phyloP scores from a whole-genome alignment of 2,797 vertebrate genomes.

The Liasis olivaceus region DNA sequence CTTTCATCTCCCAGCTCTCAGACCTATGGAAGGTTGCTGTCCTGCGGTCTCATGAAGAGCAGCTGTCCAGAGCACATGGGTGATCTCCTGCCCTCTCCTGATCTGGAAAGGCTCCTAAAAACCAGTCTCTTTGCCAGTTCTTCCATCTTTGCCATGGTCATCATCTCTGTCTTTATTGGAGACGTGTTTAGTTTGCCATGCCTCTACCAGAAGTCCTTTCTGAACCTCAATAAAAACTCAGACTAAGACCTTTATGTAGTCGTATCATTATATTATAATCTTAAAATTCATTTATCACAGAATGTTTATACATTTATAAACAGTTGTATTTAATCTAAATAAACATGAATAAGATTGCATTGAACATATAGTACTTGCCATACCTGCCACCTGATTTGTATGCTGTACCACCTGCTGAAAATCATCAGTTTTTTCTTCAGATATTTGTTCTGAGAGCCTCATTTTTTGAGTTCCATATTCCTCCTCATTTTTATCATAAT shows the following conservation, averaged over 20 bases:
- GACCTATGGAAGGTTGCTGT: not conserved
- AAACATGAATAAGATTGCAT: not conserved
- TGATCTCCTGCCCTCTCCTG: not conserved
- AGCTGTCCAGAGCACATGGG: not conserved
- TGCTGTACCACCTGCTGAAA: not conserved
- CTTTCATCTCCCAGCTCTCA: not conserved
- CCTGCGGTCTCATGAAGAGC: not conserved
- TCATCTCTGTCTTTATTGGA: not conserved
- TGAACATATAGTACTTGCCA: conserved; percentile 14
- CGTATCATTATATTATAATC: not conserved
- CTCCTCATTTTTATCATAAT: conserved; percentile 20
- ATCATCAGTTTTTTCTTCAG: not conserved
- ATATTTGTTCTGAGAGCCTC: conserved; percentile 28
- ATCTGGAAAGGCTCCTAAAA: not conserved
- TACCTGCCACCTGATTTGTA: conserved; percentile 47
- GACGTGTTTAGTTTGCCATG: not conserved
- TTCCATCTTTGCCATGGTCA: not conserved
- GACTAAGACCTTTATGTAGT: not conserved
- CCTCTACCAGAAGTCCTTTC: not conserved
- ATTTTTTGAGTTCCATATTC: conserved; percentile 23
- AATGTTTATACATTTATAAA: not conserved
- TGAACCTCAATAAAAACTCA: not conserved
- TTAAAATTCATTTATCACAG: not conserved
- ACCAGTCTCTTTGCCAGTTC: not conserved
- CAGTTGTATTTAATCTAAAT: not conserved